phyloP scores from a whole-genome alignment of 2,888 invertebrate genomes.

The Caenorhabditis sulstoni region DNA sequence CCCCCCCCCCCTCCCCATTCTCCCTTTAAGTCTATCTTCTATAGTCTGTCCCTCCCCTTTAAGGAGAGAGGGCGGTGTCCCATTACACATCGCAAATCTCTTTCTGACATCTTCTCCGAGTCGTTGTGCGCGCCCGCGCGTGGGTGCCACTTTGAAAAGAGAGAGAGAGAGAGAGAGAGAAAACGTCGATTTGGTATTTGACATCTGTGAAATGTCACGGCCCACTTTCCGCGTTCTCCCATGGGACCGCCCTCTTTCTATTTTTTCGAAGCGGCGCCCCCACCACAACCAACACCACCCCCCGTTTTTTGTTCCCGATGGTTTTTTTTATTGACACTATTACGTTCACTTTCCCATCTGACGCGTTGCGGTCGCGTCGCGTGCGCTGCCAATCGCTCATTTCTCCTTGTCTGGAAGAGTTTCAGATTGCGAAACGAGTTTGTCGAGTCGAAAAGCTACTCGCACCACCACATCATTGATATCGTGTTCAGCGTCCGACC shows the following conservation, averaged over 20 bases:
- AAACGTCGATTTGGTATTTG: conserved; percentile 44
- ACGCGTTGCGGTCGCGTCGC: not conserved
- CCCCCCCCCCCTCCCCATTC: no score
- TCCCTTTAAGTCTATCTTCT: no score
- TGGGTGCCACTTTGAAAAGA: no score
- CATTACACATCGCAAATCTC: conserved; percentile 35
- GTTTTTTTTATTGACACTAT: no score
- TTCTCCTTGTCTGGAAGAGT: conserved; percentile 9
- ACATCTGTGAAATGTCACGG: conserved; percentile 56
- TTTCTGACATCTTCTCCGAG: not conserved
- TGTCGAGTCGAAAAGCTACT: conserved; percentile 43
- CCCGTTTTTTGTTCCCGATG: no score
- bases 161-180: no score
- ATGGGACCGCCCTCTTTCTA: conserved; percentile 33
- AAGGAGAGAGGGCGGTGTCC: conserved; percentile 17
- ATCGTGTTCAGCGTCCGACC: conserved; percentile 48
- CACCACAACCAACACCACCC: no score
- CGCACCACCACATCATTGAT: conserved; percentile 39
- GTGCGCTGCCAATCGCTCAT: not conserved
- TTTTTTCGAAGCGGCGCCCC: no score
- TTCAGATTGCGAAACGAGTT: conserved; percentile 52
- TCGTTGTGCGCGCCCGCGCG: not conserved
- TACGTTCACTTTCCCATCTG: not conserved
- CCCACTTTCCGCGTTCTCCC: conserved; percentile 30
- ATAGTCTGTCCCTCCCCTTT: no score